These are phyloP conservation scores for Podarcis raffonei DNA, from an alignment of 2,113 vertebrate genomes.

Conservation along the genomic window DNA sequence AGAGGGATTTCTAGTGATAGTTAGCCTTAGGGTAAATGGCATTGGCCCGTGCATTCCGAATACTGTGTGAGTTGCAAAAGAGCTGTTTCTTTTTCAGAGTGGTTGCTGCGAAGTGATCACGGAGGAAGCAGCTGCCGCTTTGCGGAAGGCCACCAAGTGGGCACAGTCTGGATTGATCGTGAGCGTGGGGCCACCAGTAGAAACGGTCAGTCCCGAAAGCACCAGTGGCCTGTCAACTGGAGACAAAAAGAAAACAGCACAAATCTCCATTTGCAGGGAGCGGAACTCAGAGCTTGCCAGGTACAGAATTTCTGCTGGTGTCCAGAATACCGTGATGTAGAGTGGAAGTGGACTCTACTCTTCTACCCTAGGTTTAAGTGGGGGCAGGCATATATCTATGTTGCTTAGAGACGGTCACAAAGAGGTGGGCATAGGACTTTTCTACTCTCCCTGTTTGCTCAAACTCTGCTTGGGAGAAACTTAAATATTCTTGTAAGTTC, in stretches of 20 bases:
- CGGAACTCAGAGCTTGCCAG: constrained; percentile 95
- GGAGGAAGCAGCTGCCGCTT: constrained; percentile 91
- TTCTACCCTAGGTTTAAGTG: too few relatives aligned
- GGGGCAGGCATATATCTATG: not conserved
- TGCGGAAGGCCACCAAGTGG: constrained; percentile 97
- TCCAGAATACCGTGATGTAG: not conserved
- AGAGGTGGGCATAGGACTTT: too few relatives aligned
- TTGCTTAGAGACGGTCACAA: not conserved
- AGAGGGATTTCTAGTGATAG: not conserved
- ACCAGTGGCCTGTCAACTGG: constrained; percentile 87
- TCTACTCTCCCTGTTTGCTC: too few relatives aligned
- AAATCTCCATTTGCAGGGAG: constrained; percentile 93
- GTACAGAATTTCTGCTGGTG: constrained; percentile 60
- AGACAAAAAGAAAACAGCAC: constrained; percentile 96
- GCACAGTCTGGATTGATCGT: constrained; percentile 97
- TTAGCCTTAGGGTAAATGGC: not conserved
- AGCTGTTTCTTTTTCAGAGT: constrained; percentile 76
- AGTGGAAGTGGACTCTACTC: too few relatives aligned
- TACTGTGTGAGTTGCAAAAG: not conserved
- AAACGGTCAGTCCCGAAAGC: constrained; percentile 81
- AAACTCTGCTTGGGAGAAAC: too few relatives aligned
- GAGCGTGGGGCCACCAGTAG: constrained; percentile 92
- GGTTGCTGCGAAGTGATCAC: constrained; percentile 96
- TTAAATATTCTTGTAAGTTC: too few relatives aligned
- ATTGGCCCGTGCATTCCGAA: accelerated